phyloP scores from a whole-genome alignment of 2,113 vertebrate species.

The Seriola dumerili region DNA sequence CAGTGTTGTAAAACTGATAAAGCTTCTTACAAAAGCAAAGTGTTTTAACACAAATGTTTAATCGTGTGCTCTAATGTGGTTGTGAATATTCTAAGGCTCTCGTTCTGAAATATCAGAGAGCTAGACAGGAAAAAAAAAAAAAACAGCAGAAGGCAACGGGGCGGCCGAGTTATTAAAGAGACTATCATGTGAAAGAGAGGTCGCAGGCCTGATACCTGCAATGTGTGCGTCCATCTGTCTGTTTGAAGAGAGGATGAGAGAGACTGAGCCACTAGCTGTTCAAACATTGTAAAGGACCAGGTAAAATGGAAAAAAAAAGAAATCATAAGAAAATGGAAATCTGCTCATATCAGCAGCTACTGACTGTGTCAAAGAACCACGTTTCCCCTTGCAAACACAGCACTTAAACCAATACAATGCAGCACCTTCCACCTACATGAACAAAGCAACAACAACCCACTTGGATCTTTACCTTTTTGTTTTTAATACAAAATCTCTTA shows the following conservation, averaged over 20 bases:
- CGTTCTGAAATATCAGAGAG: neutral
- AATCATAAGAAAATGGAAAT: too few species aligned
- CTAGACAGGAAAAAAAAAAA: neutral
- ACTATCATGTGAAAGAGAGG: slow-evolving; percentile 12
- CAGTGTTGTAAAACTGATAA: slow-evolving; percentile 45
- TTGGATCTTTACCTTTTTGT: neutral
- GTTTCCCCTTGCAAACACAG: neutral
- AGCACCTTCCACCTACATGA: neutral
- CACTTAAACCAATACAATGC: neutral
- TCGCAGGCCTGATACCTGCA: slow-evolving; percentile 2
- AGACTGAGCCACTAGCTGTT: slow-evolving; percentile 16
- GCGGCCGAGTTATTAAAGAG: neutral
- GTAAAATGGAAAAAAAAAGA: neutral
- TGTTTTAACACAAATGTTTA: neutral
- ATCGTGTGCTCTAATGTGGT: neutral
- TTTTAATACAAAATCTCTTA: neutral
- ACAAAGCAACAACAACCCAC: neutral
- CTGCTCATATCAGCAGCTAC: slow-evolving; percentile 1
- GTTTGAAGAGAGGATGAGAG: slow-evolving; percentile 23
- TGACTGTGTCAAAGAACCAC: neutral
- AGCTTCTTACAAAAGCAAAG: neutral
- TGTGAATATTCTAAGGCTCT: neutral
- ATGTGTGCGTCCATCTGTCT: slow-evolving; percentile 19
- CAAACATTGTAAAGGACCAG: neutral
- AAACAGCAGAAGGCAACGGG: slow-evolving; percentile 15